phyloP scores from a whole-genome alignment of 2,888 invertebrate species.

The Drosophila longiperda region DNA sequence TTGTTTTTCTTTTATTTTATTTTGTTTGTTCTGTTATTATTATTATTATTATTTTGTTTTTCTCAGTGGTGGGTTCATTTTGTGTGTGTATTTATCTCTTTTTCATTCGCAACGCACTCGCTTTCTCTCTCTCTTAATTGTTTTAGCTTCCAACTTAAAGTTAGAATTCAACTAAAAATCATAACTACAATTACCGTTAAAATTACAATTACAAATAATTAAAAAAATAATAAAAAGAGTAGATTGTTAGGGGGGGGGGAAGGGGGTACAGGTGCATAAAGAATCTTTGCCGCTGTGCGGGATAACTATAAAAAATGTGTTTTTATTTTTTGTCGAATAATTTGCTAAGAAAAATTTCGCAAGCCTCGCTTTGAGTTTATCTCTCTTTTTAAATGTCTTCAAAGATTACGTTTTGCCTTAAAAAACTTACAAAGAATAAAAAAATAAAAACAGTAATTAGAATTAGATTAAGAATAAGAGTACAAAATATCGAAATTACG shows the following conservation, averaged over 20 bases:
- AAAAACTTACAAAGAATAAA: constrained; percentile 17
- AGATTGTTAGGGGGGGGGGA: neutral
- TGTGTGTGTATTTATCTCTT: constrained; percentile 57
- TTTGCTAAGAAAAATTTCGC: constrained; percentile 35
- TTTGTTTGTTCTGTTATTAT: constrained; percentile 8
- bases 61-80: constrained; percentile 75
- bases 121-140: constrained; percentile 8
- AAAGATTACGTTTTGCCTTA: constrained; percentile 23
- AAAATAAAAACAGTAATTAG: constrained; percentile 43
- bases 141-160: constrained; percentile 57
- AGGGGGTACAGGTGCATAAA: neutral
- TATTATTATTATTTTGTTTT: constrained; percentile 31
- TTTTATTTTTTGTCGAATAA: constrained; percentile 44
- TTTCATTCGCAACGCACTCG: constrained; percentile 33
- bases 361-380: constrained; percentile 71
- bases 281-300: constrained; percentile 30
- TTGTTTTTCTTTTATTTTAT: constrained; percentile 29
- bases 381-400: constrained; percentile 52
- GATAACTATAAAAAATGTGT: constrained; percentile 13
- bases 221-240: constrained; percentile 5
- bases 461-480: constrained; percentile 37
- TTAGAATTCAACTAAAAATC: constrained; percentile 48
- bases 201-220: constrained; percentile 6
- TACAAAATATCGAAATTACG: constrained; percentile 42
- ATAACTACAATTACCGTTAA: constrained; percentile 35